Percentiles rank a stretch among this genome's conserved stretches.
phyloP scores from a whole-genome alignment of 2,888 invertebrate species.

The Caenorhabditis imperialis region DNA sequence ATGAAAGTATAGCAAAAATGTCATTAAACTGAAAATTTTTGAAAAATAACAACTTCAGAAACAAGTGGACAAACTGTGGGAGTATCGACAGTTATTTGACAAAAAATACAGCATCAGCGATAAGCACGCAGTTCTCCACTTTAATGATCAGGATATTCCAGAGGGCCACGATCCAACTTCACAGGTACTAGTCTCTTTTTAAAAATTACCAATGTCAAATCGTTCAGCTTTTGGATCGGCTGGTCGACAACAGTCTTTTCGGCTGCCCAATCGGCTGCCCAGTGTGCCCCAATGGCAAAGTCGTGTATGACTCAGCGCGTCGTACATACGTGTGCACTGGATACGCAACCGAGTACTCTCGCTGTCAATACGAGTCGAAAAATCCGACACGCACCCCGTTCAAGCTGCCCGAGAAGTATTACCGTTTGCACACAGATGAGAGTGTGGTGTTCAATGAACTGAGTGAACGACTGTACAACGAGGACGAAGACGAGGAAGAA shows the following conservation, averaged over 20 bases:
- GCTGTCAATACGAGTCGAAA: slow-evolving; percentile 85
- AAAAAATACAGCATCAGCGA: slow-evolving; percentile 82
- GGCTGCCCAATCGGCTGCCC: slow-evolving; percentile 87
- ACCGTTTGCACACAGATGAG: slow-evolving; percentile 81
- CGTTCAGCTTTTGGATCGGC: slow-evolving; percentile 84
- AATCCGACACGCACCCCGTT: slow-evolving; percentile 86
- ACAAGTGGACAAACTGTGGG: slow-evolving; percentile 85
- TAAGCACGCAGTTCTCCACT: slow-evolving; percentile 84
- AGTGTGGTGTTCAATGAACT: slow-evolving; percentile 29
- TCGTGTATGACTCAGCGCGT: slow-evolving; percentile 76
- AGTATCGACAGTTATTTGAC: slow-evolving; percentile 83
- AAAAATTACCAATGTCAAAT: not conserved
- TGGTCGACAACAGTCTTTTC: slow-evolving; percentile 90
- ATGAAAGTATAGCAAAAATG: slow-evolving; percentile 16
- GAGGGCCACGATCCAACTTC: slow-evolving; percentile 81
- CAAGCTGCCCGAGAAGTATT: slow-evolving; percentile 83
- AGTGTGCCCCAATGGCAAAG: slow-evolving; percentile 82
- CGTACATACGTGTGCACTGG: slow-evolving; percentile 90
- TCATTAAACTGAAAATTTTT: too few species aligned
- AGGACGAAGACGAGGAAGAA: slow-evolving; percentile 13
- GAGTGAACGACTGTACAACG: slow-evolving; percentile 26
- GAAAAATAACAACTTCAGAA: slow-evolving; percentile 31
- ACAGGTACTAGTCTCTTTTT: slow-evolving; percentile 25
- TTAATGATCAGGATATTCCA: slow-evolving; percentile 85
- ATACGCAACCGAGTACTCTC: slow-evolving; percentile 89